Conservation (phyloP, 2,113 vertebrate species). For the Spilogale gracilis region DNA sequence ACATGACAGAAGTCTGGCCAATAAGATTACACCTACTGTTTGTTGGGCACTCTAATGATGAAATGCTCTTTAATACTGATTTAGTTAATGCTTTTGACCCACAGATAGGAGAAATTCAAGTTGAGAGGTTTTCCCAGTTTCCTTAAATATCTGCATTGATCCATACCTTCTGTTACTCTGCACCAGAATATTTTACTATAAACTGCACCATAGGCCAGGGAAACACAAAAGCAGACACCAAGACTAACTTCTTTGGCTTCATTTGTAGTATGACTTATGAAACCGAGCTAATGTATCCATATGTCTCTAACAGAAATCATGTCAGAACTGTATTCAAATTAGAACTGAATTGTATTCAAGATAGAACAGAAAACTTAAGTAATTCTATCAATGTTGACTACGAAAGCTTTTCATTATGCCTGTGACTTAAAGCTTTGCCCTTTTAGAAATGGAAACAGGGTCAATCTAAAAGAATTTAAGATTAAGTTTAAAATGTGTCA, state of each 20-base stretch:
- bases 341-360: not conserved
- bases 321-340: constrained; percentile 4
- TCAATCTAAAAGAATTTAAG: constrained; percentile 36
- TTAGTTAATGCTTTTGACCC: not conserved
- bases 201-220: not conserved
- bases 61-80: constrained; percentile 19
- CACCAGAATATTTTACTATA: constrained; percentile 30
- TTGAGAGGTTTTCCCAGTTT: not conserved
- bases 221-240: not conserved
- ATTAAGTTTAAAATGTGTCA: not conserved
- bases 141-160: not conserved
- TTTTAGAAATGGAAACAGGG: constrained; percentile 34
- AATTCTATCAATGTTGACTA: not conserved
- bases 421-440: not conserved
- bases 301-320: constrained; percentile 27
- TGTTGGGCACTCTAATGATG: not conserved
- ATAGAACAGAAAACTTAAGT: not conserved
- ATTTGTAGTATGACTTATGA: constrained; percentile 34
- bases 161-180: not conserved
- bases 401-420: constrained; percentile 12
- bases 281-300: not conserved
- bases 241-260: constrained; percentile 5
- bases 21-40: not conserved
- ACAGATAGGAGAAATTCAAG: not conserved
- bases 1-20: not conserved